phyloP scores from a whole-genome alignment of 1,140 invertebrate species.

The Leptinotarsa undecemlineata region DNA sequence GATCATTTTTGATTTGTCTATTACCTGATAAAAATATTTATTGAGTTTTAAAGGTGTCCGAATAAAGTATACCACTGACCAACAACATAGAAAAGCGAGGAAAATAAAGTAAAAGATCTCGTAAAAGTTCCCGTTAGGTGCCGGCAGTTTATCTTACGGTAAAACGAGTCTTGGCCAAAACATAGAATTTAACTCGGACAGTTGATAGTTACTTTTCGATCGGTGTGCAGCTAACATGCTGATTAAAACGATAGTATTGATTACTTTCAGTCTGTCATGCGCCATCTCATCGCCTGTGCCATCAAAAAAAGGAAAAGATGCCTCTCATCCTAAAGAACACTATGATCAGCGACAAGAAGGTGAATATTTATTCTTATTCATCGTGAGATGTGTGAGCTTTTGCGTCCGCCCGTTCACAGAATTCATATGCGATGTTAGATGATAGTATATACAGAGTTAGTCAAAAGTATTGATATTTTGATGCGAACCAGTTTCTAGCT shows the following conservation, averaged over 20 bases:
- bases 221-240: conserved; percentile 21
- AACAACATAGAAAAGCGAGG: too few species aligned
- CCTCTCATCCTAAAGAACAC: conserved; percentile 29
- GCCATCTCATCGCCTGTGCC: conserved; percentile 31
- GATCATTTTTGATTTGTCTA: too few species aligned
- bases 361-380: conserved; percentile 6
- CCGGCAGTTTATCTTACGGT: conserved; percentile 17
- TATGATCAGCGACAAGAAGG: conserved; percentile 47
- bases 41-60: too few species aligned
- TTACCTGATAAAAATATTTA: too few species aligned
- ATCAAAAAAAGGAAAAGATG: conserved; percentile 22
- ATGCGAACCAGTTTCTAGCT: too few species aligned
- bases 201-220: conserved; percentile 19
- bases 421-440: background rate
- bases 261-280: conserved; percentile 11
- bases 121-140: conserved; percentile 3
- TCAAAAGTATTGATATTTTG: too few species aligned
- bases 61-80: too few species aligned
- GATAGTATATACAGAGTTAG: too few species aligned
- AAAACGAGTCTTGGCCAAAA: conserved; percentile 28
- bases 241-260: conserved; percentile 19
- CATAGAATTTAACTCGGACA: conserved; percentile 23
- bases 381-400: background rate
- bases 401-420: background rate
- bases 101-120: too few species aligned